Evolutionary conservation across 2,113 vertebrate species (phyloP).

Genomic region (Epinephelus cyanopodus): DNA sequence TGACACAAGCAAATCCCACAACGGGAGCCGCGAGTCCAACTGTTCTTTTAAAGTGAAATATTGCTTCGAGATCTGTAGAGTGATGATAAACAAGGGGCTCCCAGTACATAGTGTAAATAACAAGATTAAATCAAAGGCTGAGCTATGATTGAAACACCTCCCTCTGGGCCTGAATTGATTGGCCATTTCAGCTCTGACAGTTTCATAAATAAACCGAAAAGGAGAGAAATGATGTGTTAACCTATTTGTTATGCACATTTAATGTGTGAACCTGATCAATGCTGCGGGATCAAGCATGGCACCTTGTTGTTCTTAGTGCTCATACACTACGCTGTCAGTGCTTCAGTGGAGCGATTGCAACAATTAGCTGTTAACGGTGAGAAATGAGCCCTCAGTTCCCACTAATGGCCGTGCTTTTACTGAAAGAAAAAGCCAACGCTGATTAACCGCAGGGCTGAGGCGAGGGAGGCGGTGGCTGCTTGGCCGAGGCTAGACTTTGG

Average conservation of each 20-base stretch:
- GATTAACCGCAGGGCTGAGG: constrained; percentile 25
- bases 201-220: constrained; percentile 42
- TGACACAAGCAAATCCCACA: constrained; percentile 22
- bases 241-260: constrained; percentile 36
- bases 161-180: constrained; percentile 50
- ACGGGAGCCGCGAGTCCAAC: not conserved
- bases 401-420: constrained; percentile 53
- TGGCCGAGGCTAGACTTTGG: constrained; percentile 3
- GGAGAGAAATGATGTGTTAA: constrained; percentile 20
- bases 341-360: constrained; percentile 32
- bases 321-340: not conserved
- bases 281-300: constrained; percentile 6
- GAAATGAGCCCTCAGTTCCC: constrained; percentile 27
- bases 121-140: constrained; percentile 34
- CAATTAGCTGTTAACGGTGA: constrained; percentile 56
- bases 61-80: not conserved
- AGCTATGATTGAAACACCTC: constrained; percentile 45
- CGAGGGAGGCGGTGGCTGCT: not conserved
- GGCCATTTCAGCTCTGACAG: constrained; percentile 29
- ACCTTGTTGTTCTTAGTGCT: constrained; percentile 28
- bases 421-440: constrained; percentile 30
- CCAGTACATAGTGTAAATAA: constrained; percentile 35
- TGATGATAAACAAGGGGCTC: constrained; percentile 33
- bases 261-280: constrained; percentile 29
- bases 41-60: constrained; percentile 30